Evolutionary conservation across 2,797 vertebrate species (phyloP), one percentile per base, ranked within the genome.

Genomic region (Molossus molossus): DNA sequence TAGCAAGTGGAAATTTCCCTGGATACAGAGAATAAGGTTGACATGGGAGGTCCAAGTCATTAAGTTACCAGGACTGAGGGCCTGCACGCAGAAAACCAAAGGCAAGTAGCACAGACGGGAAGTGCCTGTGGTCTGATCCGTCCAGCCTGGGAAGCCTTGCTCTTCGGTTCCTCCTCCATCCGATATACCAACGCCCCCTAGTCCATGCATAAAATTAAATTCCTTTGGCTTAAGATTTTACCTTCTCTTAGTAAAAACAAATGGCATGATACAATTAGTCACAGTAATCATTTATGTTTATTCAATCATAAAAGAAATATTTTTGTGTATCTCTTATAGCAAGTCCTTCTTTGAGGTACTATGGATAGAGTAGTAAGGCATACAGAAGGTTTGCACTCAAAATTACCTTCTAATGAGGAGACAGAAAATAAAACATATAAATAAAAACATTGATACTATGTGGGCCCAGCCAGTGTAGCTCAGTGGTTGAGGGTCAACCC

Each of bases 221-320:
- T 87, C 72, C 48, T 75, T 60, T 91, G 29, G 21, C 18, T 75
- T 73, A 91, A 58, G 5, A 53, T 76, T 45, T 91, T 92, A 29
- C 18, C 29, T 79, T 5, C 13, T 91, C 17, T 88, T 87, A 33
- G n/a, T 1, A 81, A 91, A 79, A 65, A 2, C 69, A 90, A 79
- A 37, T 29, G n/a, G 21, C 5, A 15, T 60, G 21, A 50, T 15
- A 3, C 58, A 62, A 60, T 82, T 90, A 95, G 57, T 79, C 45
- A 80, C 40, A 33, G 21, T 58, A 84, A 5, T 64, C 9, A 77
- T 62, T 53, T 87, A 20, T 5, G 21, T 91, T 79, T 84, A 84
- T 64, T 65, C 25, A 29, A 25, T 88, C 25, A 69, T 17, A 57
- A 79, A 79, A 88, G 73, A 96, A 87, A 40, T 88, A 80, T 40